Evolutionary conservation across 2,113 vertebrate genomes (phyloP).

Genomic region (Hylia prasina): DNA sequence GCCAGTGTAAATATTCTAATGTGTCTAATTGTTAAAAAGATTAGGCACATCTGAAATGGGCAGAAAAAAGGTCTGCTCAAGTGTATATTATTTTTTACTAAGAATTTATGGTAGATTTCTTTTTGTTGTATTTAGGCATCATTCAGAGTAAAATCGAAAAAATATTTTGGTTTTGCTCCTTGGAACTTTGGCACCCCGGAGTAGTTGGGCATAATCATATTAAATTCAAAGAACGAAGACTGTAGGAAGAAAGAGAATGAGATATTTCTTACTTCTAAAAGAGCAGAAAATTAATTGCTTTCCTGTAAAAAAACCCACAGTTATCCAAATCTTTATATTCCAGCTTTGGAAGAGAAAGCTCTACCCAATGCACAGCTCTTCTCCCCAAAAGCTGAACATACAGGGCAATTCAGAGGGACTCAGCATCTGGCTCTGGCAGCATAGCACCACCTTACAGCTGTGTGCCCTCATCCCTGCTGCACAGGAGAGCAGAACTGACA

Average conservation of each 20-base stretch:
- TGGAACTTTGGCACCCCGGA: neutral
- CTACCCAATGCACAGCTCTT: neutral
- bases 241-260: neutral
- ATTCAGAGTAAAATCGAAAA: neutral
- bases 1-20: neutral
- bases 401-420: neutral
- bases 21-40: neutral
- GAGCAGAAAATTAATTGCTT: neutral
- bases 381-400: neutral
- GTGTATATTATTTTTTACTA: neutral
- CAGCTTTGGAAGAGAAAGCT: neutral
- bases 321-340: neutral
- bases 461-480: accelerated
- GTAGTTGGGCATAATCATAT: neutral
- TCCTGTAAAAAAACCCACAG: neutral
- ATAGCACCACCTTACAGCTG: accelerated
- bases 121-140: neutral
- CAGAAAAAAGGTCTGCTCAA: neutral
- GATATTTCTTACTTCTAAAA: neutral
- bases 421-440: accelerated
- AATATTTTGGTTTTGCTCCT: neutral
- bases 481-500: neutral
- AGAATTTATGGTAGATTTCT: neutral
- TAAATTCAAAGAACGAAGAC: neutral
- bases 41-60: neutral